These are phyloP conservation scores for Budorcas taxicolor DNA, from an alignment of 2,113 vertebrate genomes.

Conservation along the genomic window DNA sequence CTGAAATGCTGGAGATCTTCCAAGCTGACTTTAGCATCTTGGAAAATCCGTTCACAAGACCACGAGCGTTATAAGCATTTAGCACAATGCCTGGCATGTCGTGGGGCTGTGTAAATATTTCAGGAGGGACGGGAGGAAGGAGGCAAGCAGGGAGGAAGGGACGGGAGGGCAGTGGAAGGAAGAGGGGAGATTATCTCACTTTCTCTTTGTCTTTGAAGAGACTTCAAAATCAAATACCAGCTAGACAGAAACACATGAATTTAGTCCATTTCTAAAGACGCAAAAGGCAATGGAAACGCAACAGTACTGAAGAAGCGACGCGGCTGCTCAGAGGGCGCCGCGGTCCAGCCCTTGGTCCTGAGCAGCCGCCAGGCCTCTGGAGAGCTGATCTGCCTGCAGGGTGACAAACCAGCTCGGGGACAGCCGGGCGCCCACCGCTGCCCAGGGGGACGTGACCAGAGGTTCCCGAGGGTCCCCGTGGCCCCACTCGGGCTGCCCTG, in stretches of 20 bases:
- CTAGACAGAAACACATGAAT: not conserved
- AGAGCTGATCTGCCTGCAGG: not conserved
- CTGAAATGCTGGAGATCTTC: not conserved
- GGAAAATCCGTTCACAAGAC: not conserved
- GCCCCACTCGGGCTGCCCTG: not conserved
- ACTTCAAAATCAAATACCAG: constrained; percentile 13
- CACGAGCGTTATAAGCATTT: not conserved
- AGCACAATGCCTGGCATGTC: not conserved
- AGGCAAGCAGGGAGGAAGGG: not conserved
- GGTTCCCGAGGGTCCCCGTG: not conserved
- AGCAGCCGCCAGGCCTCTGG: not conserved
- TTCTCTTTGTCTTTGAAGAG: not conserved
- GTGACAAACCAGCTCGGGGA: not conserved
- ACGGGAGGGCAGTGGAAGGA: not conserved
- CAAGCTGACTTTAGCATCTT: not conserved
- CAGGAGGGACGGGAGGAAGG: not conserved
- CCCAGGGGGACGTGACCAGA: not conserved
- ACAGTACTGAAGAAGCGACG: not conserved
- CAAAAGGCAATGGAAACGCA: not conserved
- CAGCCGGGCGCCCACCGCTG: not conserved
- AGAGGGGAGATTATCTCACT: not conserved
- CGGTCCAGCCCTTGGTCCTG: not conserved
- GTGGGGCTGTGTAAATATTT: not conserved
- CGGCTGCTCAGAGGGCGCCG: not conserved
- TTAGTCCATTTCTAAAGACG: not conserved